Conservation (phyloP, 2,888 invertebrate genomes). For the Lithosia quadra region DNA sequence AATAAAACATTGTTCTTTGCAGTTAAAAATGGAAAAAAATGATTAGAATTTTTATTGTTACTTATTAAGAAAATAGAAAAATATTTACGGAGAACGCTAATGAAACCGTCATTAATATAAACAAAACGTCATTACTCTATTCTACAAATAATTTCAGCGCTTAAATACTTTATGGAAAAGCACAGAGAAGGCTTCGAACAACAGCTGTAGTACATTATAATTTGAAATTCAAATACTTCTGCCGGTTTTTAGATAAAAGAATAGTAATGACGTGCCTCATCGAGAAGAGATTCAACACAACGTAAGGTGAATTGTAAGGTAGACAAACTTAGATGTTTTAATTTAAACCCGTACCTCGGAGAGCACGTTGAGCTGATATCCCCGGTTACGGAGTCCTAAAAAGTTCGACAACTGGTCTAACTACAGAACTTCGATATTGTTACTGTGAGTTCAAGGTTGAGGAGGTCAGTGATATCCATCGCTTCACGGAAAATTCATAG, state of each 20-base stretch:
- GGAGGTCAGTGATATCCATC: too few relatives aligned
- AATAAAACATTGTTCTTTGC: too few relatives aligned
- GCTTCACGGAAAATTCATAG: too few relatives aligned
- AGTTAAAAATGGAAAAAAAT: too few relatives aligned
- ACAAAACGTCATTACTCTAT: not conserved
- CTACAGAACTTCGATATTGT: too few relatives aligned
- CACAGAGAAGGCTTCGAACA: slow-evolving; percentile 2
- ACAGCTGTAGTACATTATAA: slow-evolving; percentile 14
- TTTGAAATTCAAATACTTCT: slow-evolving; percentile 19
- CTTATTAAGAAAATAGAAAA: not conserved
- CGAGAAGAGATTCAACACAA: not conserved
- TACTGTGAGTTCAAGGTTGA: too few relatives aligned
- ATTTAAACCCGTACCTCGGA: too few relatives aligned
- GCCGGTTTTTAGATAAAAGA: slow-evolving; percentile 10
- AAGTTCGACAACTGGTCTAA: too few relatives aligned
- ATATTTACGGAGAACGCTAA: too few relatives aligned
- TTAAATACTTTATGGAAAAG: not conserved
- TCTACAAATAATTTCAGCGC: not conserved
- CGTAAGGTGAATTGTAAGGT: not conserved
- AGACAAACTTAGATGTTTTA: not conserved
- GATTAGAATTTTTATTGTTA: not conserved
- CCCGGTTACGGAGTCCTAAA: too few relatives aligned
- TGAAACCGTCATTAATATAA: not conserved
- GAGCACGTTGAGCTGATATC: too few relatives aligned
- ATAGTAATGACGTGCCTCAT: slow-evolving; percentile 5